Evolutionary conservation across 2,113 vertebrate genomes (phyloP).

Genomic region (Dasyprocta punctata): DNA sequence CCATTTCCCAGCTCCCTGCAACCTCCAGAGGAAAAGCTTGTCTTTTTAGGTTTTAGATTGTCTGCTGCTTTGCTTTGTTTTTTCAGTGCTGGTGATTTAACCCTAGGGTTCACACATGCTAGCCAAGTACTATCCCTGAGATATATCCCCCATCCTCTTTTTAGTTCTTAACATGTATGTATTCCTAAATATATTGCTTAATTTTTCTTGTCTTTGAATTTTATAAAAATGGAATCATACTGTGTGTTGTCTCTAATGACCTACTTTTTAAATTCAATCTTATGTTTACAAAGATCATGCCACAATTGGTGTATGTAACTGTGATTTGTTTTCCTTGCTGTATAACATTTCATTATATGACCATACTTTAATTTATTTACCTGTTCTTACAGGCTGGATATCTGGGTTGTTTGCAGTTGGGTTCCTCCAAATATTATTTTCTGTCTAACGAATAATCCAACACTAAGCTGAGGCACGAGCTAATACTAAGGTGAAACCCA

Average conservation of each 20-base stretch:
- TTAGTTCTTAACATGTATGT: not conserved
- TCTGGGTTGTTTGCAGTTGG: not conserved
- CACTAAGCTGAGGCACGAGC: not conserved
- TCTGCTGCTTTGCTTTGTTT: not conserved
- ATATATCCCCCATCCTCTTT: not conserved
- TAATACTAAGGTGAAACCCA: not conserved
- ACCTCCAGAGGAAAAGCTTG: not conserved
- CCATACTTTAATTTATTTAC: not conserved
- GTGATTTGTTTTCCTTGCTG: not conserved
- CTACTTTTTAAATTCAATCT: not conserved
- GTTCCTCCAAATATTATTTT: not conserved
- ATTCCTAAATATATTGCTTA: not conserved
- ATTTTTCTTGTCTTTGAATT: slow-evolving; percentile 3
- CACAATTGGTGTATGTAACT: not conserved
- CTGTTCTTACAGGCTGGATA: not conserved
- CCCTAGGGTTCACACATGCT: not conserved
- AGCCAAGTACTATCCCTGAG: not conserved
- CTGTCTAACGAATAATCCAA: not conserved
- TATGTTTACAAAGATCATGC: slow-evolving; percentile 5
- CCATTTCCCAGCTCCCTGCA: not conserved
- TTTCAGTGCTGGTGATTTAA: not conserved
- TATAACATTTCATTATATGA: not conserved
- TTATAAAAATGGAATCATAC: not conserved
- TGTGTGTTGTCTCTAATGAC: not conserved
- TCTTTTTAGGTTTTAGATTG: not conserved